Conservation (phyloP, 2,797 vertebrate species). For the Emydoidea blandingii region DNA sequence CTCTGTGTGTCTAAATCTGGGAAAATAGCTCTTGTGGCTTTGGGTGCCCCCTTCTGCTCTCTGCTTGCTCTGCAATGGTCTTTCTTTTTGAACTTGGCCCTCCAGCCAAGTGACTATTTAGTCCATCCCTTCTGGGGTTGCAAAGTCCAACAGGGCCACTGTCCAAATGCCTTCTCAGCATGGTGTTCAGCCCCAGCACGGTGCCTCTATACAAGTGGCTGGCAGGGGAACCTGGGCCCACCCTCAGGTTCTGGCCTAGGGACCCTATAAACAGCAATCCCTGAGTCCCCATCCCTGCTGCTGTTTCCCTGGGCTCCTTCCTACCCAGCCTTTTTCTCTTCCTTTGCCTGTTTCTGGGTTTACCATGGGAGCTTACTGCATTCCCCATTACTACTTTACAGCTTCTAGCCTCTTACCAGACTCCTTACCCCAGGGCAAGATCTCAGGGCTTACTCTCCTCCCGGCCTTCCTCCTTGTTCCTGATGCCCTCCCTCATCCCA, state of each 20-base stretch:
- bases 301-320: background rate
- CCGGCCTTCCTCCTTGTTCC: background rate
- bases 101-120: background rate
- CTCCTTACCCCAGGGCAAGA: background rate
- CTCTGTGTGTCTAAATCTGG: background rate
- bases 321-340: background rate
- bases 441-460: background rate
- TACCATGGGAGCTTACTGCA: background rate
- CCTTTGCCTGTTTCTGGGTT: background rate
- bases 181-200: background rate
- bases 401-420: background rate
- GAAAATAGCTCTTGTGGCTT: background rate
- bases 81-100: background rate
- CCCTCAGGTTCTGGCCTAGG: background rate
- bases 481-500: background rate
- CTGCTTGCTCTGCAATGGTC: background rate
- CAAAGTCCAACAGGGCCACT: background rate
- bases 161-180: background rate
- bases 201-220: background rate
- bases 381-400: background rate
- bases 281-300: background rate
- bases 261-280: background rate
- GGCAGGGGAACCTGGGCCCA: background rate
- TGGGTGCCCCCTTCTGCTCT: background rate
- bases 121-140: background rate